Percentiles rank a stretch among this genome's conserved stretches.
These are phyloP conservation scores for Haplochromis burtoni DNA, from an alignment of 2,113 vertebrate genomes.

Conservation along the genomic window DNA sequence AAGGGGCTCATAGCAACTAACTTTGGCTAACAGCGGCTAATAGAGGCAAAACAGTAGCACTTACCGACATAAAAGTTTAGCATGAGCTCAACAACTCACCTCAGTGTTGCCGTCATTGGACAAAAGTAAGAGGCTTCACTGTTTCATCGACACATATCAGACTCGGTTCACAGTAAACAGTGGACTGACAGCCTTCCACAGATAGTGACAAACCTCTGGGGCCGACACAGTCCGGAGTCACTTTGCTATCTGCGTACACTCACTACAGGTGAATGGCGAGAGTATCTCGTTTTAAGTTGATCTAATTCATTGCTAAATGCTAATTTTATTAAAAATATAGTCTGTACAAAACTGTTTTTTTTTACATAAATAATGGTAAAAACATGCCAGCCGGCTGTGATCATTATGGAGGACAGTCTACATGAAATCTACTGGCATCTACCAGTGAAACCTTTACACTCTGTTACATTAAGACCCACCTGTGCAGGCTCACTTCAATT, in stretches of 20 bases:
- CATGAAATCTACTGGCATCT: accelerated
- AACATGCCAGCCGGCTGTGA: background rate
- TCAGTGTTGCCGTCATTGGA: background rate
- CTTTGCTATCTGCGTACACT: background rate
- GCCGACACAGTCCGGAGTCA: accelerated
- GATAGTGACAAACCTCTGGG: background rate
- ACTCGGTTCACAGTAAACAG: background rate
- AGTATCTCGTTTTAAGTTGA: accelerated
- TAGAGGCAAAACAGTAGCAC: background rate
- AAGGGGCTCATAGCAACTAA: accelerated
- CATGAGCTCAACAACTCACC: background rate
- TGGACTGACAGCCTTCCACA: background rate
- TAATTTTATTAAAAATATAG: background rate
- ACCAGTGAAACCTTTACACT: background rate
- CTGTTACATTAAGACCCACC: background rate
- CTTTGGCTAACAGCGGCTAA: background rate
- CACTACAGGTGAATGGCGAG: accelerated
- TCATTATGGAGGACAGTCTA: background rate
- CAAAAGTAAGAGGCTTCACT: accelerated
- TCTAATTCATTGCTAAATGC: background rate
- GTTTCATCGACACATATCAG: background rate
- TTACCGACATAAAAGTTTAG: accelerated
- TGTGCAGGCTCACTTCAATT: background rate
- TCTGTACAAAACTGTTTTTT: background rate
- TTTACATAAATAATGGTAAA: background rate